Conservation (phyloP, 2,797 vertebrate species). For the Amblyopsis hoosieri region DNA sequence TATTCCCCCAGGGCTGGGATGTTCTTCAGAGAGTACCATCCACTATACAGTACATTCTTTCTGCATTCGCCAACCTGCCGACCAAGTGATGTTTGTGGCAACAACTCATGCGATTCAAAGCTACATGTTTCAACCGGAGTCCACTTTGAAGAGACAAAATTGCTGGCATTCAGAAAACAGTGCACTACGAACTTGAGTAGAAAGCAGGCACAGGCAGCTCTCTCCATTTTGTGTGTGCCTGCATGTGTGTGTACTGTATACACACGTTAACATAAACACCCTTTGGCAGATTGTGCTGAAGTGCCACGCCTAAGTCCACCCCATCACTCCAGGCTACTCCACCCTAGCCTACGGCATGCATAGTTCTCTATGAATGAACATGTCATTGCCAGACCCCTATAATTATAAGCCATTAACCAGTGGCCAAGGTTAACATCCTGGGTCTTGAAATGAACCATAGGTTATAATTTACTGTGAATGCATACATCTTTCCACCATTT, state of each 20-base stretch:
- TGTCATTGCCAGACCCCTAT: conserved; percentile 10
- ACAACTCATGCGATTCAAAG: background rate
- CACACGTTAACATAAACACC: too few relatives aligned
- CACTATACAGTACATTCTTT: background rate
- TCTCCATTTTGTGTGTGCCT: background rate
- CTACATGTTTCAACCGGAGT: conserved; percentile 21
- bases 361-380: conserved; percentile 48
- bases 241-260: background rate
- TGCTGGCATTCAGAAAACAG: background rate
- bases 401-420: conserved; percentile 12
- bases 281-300: background rate
- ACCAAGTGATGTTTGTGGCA: conserved; percentile 15
- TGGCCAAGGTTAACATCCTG: background rate
- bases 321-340: conserved; percentile 2
- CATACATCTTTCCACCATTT: background rate
- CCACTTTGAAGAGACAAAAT: background rate
- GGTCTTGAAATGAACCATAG: background rate
- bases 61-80: background rate
- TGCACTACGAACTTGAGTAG: background rate
- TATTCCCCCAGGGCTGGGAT: conserved; percentile 4
- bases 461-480: background rate
- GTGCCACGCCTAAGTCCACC: conserved; percentile 31
- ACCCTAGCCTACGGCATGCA: conserved; percentile 29
- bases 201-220: background rate
- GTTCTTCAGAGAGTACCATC: background rate